phyloP scores from a whole-genome alignment of 2,113 vertebrate species.

The Elaphurus davidianus region DNA sequence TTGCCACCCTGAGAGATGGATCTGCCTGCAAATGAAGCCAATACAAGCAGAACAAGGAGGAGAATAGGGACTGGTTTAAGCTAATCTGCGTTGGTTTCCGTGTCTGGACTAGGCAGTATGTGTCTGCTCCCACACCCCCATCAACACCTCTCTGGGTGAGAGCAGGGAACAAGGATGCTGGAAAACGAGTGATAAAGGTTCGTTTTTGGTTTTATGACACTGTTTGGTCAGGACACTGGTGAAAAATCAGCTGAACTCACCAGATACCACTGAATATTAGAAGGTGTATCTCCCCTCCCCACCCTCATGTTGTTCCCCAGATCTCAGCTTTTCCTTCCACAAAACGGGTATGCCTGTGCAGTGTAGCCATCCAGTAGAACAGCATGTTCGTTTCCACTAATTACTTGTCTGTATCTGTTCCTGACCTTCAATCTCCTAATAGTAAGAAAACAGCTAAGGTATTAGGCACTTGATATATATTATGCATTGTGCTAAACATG shows the following conservation, averaged over 20 bases:
- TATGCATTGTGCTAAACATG: background rate
- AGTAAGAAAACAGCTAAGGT: background rate
- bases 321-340: background rate
- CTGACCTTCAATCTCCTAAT: background rate
- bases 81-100: background rate
- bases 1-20: background rate
- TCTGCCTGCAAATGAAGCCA: background rate
- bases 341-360: fast-evolving
- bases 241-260: background rate
- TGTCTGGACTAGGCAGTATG: background rate
- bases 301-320: background rate
- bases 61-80: background rate
- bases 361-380: background rate
- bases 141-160: background rate
- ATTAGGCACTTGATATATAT: fast-evolving
- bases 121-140: background rate
- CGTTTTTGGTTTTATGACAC: background rate
- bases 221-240: background rate
- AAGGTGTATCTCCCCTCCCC: fast-evolving
- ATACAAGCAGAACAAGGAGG: background rate
- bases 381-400: background rate
- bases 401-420: background rate
- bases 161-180: background rate
- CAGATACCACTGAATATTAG: background rate
- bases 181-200: too few relatives aligned